phyloP scores from a whole-genome alignment of 2,888 invertebrate genomes.

The Phengaris arion region DNA sequence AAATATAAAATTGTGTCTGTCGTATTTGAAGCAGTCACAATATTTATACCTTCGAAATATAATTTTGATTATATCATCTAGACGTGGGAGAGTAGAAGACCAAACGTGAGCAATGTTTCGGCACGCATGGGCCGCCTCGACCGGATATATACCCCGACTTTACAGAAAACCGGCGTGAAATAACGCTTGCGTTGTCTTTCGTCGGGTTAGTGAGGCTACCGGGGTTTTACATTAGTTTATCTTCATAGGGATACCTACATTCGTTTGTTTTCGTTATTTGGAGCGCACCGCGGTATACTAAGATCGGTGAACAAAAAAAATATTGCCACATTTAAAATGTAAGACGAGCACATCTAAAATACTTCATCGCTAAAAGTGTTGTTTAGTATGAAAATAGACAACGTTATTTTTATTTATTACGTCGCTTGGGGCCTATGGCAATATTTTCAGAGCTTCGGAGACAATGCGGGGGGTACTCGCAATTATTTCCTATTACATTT shows the following conservation, averaged over 20 bases:
- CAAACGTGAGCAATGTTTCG: no score
- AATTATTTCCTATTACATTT: conserved; percentile 51
- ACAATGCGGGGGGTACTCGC: conserved; percentile 53
- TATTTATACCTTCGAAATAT: no score
- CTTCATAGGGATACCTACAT: no score
- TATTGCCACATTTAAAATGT: conserved; percentile 12
- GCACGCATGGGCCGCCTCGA: no score
- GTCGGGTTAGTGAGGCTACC: no score
- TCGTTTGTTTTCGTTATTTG: no score
- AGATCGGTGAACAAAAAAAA: not conserved
- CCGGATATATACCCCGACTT: no score
- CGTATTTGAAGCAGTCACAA: not conserved
- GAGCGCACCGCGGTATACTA: not conserved
- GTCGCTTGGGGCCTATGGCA: conserved; percentile 21
- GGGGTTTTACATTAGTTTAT: no score
- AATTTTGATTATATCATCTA: no score
- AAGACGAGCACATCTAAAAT: conserved; percentile 11
- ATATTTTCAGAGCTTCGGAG: conserved; percentile 26
- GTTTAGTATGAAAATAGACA: conserved; percentile 27
- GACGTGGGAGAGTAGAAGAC: no score
- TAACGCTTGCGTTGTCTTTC: no score
- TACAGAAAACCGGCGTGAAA: no score
- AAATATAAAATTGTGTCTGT: not conserved
- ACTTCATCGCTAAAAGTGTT: conserved; percentile 23
- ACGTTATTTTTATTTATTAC: conserved; percentile 22